A percentile compares a stretch with the other conserved stretches of the same genome.
phyloP scores from a whole-genome alignment of 2,888 invertebrate genomes.

The Synergus umbraculus region DNA sequence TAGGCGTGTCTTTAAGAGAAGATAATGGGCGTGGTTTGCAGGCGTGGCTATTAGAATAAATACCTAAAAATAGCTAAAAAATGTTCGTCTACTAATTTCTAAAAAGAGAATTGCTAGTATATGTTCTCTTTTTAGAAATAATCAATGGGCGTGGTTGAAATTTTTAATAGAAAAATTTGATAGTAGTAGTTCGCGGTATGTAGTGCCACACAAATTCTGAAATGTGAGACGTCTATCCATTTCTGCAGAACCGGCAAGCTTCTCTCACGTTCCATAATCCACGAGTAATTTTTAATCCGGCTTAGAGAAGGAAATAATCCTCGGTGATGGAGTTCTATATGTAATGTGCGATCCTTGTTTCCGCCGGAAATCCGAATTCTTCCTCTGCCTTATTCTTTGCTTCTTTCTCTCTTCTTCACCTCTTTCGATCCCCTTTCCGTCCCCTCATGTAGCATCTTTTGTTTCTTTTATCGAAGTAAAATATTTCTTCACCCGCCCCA shows the following conservation, averaged over 20 bases:
- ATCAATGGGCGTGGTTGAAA: too few species aligned
- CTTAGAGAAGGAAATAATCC: constrained; percentile 38
- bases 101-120: too few species aligned
- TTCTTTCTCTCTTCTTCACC: background rate
- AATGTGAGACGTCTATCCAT: constrained; percentile 17
- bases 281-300: constrained; percentile 39
- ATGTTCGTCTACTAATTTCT: too few species aligned
- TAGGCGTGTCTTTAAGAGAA: too few species aligned
- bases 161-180: background rate
- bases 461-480: background rate
- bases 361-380: constrained; percentile 27
- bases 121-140: too few species aligned
- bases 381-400: background rate
- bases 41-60: too few species aligned
- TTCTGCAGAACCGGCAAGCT: constrained; percentile 20
- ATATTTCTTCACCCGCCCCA: background rate
- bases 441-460: background rate
- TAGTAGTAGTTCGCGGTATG: background rate
- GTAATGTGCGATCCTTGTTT: constrained; percentile 12
- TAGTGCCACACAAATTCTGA: background rate
- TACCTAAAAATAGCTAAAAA: too few species aligned
- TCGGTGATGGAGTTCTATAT: constrained; percentile 28
- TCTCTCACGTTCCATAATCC: constrained; percentile 36
- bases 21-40: too few species aligned
- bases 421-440: background rate